Evolutionary conservation across 2,113 vertebrate species (phyloP), one percentile per base, ranked within the genome.

Genomic region (Leucosticte australis): DNA sequence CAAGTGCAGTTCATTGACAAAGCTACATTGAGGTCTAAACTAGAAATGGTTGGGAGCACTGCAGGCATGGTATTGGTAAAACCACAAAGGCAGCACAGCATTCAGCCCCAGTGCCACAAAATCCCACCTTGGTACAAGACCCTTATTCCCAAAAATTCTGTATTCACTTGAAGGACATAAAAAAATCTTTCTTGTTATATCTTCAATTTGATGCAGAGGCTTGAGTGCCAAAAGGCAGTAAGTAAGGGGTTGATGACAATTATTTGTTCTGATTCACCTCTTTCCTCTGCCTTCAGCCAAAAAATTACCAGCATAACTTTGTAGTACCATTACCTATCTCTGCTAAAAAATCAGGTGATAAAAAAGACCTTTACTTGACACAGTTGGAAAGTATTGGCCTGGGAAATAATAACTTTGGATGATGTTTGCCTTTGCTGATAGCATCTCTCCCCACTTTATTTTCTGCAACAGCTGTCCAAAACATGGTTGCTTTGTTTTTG

Each of bases 401-500:
- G n/a, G 31, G 44, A 90, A 91, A 64, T 26, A 95, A 69, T 68
- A 73, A 81, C 42, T 62, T 86, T 59, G 63, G 79, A 67, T 95
- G 88, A 73, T 87, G 67, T 92, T 95, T 97, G 94, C 35, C 27
- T 92, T 96, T 89, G 41, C 70, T 79, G 65, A 89, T 89, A 92
- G 39, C 33, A 63, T 80, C 83, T 76, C 70, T 92, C 63, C 55
- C 71, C 62, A 41, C 77, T 95, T 93, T 77, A 83, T 96, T 96
- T 97, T 83, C 88, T 96, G 49, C 64, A 93, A 64, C 65, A 95
- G 92, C 74, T 77, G 57, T 95, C 80, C 63, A 52, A 87, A 92
- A 65, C 63, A 59, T 2, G 33, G 77, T 92, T 73, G 75, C 63
- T 89, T 95, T 88, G 82, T 21, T 94, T 95, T 92, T 83, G 39